Base-by-base conservation (phyloP, 1,140 invertebrate species). In the Kradibia gibbosae region DNA sequence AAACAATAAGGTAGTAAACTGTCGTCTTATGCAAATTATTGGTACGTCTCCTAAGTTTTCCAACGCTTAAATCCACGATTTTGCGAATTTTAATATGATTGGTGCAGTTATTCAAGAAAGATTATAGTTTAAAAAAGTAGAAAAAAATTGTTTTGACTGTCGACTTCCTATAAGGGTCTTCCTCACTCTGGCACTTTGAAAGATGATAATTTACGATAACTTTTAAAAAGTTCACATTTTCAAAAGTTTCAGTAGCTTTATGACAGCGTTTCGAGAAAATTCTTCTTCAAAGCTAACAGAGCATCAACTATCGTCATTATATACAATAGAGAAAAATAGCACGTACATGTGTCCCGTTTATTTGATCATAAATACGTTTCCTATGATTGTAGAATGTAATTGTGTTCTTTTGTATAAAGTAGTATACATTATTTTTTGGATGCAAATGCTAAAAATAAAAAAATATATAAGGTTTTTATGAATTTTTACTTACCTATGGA, bases 141-240 rank as follows among this genome's bases (percentile, higher is more conserved):
- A 65, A 36, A 17, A 65, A 65, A 65, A 28, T 65, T 65, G 62
- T 65, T 65, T 65, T 65, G 31, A 36, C 34, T 65, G 15, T 65
- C 31, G 1, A 36, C 31, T 65, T 65, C 62, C 62, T 17, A 36
- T 65, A 36, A 36, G 20, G 25, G 28, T 45, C 17, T 31, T 17
- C 7, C 62, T 11, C 20, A 0, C 7, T 1, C 0, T 4, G 13
- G 4, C 10, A 20, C 8, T 65, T 22, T 34, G 28, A 65, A 65
- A 36, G 62, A 20, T 36, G 62, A 65, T 65, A 60, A 60, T 60
- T 31, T 36, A 65, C 15, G 25, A 65, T 17, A 11, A 22, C 22
- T 25, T 57, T 57, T 25, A 57, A 57, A 57, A 57, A 28, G 10
- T 53, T 57, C 13, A 25, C 55, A 57, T 25, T 28, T 57, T 65